phyloP scores from a whole-genome alignment of 1,140 invertebrate species.

The Neodiprion fabricii region DNA sequence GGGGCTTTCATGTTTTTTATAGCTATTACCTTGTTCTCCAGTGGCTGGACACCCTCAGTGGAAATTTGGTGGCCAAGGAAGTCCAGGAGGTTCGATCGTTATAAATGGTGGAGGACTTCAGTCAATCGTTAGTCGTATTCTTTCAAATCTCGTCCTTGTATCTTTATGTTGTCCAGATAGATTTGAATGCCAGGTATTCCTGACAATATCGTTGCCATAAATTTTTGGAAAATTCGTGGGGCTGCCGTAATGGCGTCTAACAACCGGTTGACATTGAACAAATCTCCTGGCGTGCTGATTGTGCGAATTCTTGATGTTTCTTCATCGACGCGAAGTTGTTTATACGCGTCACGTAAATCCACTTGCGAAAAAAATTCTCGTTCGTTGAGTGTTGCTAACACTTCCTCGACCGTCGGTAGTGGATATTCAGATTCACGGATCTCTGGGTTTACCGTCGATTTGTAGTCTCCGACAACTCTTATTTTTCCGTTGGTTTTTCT shows the following conservation, averaged over 20 bases:
- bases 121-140: constrained; percentile 27
- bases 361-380: background rate
- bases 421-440: background rate
- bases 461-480: background rate
- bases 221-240: constrained; percentile 52
- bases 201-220: constrained; percentile 42
- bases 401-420: background rate
- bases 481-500: background rate
- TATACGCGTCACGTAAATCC: background rate
- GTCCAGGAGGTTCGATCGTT: constrained; percentile 40
- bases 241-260: constrained; percentile 34
- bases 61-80: constrained; percentile 46
- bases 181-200: constrained; percentile 38
- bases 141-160: constrained; percentile 32
- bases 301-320: background rate
- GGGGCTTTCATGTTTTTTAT: constrained; percentile 49
- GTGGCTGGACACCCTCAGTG: constrained; percentile 40
- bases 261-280: constrained; percentile 2
- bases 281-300: background rate
- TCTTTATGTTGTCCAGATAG: constrained; percentile 47
- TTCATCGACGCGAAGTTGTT: constrained; percentile 15
- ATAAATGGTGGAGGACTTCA: constrained; percentile 18
- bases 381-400: background rate
- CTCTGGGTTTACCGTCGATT: background rate
- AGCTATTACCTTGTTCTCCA: constrained; percentile 42